Evolutionary conservation across 2,113 vertebrate genomes (phyloP).

Genomic region (Heterocephalus glaber): DNA sequence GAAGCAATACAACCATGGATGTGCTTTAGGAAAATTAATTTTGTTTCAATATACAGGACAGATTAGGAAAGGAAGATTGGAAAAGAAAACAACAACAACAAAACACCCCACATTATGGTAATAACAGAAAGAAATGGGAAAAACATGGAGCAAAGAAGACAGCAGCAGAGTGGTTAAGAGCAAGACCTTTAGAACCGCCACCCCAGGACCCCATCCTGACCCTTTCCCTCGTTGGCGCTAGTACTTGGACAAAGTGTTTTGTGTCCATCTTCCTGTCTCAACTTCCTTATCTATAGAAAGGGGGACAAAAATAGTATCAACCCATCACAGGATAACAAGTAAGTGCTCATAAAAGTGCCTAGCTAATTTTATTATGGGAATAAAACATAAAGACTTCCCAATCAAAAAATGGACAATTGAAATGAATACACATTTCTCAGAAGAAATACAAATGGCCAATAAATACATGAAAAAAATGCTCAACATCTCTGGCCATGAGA

Average conservation of each 20-base stretch:
- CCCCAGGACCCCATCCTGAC: neutral
- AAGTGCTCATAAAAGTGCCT: conserved; percentile 1
- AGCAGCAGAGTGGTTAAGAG: neutral
- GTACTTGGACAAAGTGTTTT: neutral
- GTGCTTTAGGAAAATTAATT: neutral
- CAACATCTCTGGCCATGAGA: neutral
- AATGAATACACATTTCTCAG: neutral
- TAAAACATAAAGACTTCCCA: neutral
- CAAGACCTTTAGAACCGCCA: neutral
- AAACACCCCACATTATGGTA: neutral
- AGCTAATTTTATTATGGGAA: neutral
- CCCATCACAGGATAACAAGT: neutral
- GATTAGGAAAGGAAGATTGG: neutral
- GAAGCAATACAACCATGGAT: conserved; percentile 12
- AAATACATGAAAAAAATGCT: neutral
- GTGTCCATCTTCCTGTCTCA: neutral
- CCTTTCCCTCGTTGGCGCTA: neutral
- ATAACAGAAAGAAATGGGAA: neutral
- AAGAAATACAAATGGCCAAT: neutral
- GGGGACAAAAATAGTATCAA: neutral
- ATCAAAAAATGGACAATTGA: neutral
- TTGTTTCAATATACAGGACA: neutral
- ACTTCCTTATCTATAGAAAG: conserved; percentile 20
- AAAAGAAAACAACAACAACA: neutral
- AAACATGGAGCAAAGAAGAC: neutral